phyloP scores from a whole-genome alignment of 2,113 vertebrate species.

The Cervus canadensis region DNA sequence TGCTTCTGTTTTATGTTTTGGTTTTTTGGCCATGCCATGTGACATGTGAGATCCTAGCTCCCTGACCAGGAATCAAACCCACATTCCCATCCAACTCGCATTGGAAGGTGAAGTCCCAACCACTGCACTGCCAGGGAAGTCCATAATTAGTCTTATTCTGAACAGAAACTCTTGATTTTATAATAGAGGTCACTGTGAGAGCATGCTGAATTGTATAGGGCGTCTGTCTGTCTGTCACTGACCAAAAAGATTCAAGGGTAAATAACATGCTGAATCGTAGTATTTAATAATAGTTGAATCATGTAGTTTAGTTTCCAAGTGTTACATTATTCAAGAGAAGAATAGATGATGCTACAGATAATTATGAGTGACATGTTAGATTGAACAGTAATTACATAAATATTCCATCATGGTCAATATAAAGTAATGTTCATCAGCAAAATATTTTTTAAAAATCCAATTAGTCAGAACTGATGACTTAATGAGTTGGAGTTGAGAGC shows the following conservation, averaged over 20 bases:
- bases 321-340: conserved; percentile 48
- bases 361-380: conserved; percentile 17
- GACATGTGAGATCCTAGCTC: neutral
- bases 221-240: neutral
- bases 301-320: neutral
- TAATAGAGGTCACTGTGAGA: neutral
- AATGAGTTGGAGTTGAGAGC: neutral
- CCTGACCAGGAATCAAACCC: neutral
- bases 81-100: rapidly evolving
- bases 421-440: conserved; percentile 18
- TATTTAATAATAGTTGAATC: conserved; percentile 34
- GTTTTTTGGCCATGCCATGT: neutral
- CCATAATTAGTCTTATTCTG: neutral
- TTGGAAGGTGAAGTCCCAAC: neutral
- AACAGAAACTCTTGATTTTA: neutral
- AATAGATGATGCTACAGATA: conserved; percentile 33
- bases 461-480: conserved; percentile 47
- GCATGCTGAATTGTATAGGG: neutral
- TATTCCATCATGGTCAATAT: conserved; percentile 47
- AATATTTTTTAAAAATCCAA: conserved; percentile 36
- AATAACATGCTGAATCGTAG: neutral
- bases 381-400: neutral
- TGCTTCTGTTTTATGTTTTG: neutral
- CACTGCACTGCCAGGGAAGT: neutral
- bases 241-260: neutral